A percentile compares a stretch with the other conserved stretches of the same genome.
Conservation (phyloP, 2,888 invertebrate genomes). For the Diarsia mendica region DNA sequence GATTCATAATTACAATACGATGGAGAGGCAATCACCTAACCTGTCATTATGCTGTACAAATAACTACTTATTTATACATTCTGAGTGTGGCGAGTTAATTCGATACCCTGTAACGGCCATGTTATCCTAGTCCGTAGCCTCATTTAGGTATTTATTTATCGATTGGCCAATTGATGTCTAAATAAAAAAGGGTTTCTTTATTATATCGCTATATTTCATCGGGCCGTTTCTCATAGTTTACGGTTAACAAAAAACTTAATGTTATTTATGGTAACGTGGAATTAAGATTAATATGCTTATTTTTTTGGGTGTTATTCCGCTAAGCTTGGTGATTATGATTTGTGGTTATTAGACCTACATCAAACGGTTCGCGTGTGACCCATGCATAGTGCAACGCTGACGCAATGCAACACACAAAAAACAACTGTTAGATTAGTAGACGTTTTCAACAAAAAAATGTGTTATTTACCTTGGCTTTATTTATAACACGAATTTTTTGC, state of each 20-base stretch:
- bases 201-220: constrained; percentile 79
- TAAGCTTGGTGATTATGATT: constrained; percentile 80
- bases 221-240: constrained; percentile 76
- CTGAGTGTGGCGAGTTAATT: constrained; percentile 80
- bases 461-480: constrained; percentile 67
- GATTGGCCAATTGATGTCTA: constrained; percentile 77
- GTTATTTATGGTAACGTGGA: constrained; percentile 80
- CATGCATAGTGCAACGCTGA: constrained; percentile 76
- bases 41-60: constrained; percentile 88
- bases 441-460: constrained; percentile 65
- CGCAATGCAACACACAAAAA: constrained; percentile 60
- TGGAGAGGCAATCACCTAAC: constrained; percentile 86
- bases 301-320: constrained; percentile 75
- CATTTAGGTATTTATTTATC: constrained; percentile 81
- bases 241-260: constrained; percentile 70
- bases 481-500: constrained; percentile 57
- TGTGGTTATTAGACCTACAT: constrained; percentile 84
- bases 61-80: constrained; percentile 86
- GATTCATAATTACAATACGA: constrained; percentile 88
- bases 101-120: constrained; percentile 75
- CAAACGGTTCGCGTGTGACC: constrained; percentile 83
- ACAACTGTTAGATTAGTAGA: constrained; percentile 66
- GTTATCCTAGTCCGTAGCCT: constrained; percentile 68
- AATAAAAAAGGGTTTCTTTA: constrained; percentile 77
- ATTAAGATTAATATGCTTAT: constrained; percentile 85